Conservation (phyloP, 2,888 invertebrate genomes). For the Oxycera nigricornis region DNA sequence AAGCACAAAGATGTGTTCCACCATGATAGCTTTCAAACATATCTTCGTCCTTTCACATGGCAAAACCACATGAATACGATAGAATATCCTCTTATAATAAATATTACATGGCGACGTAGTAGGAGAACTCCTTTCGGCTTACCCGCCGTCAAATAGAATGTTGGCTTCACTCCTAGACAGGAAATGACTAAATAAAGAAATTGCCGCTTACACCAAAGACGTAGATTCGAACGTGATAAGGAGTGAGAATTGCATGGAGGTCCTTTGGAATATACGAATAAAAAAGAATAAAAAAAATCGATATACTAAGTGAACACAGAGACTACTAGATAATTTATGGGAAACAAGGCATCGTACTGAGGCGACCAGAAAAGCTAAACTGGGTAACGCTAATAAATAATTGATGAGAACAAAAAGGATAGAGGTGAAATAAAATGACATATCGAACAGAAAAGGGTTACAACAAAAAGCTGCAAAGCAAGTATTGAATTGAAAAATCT, state of each 20-base stretch:
- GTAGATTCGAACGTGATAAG: neutral
- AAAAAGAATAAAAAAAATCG: neutral
- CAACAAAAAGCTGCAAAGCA: neutral
- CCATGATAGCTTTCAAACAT: neutral
- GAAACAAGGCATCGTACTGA: neutral
- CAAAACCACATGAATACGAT: neutral
- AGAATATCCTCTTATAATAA: neutral
- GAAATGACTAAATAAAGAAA: conserved; percentile 2
- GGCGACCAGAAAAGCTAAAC: neutral
- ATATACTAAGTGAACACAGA: neutral
- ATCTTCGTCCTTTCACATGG: neutral
- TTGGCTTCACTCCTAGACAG: neutral
- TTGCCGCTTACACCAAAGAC: neutral
- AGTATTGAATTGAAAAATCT: neutral
- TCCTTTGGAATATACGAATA: neutral
- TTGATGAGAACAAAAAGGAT: neutral
- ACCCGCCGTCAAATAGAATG: neutral
- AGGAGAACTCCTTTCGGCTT: neutral
- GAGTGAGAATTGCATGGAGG: neutral
- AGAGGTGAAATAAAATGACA: neutral
- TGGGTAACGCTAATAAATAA: neutral
- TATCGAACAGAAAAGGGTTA: neutral
- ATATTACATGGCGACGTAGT: neutral
- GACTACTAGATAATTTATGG: neutral
- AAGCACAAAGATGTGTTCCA: neutral